Base-by-base conservation (phyloP, 2,888 invertebrate species). In the Scaptomyza caliginosa region DNA sequence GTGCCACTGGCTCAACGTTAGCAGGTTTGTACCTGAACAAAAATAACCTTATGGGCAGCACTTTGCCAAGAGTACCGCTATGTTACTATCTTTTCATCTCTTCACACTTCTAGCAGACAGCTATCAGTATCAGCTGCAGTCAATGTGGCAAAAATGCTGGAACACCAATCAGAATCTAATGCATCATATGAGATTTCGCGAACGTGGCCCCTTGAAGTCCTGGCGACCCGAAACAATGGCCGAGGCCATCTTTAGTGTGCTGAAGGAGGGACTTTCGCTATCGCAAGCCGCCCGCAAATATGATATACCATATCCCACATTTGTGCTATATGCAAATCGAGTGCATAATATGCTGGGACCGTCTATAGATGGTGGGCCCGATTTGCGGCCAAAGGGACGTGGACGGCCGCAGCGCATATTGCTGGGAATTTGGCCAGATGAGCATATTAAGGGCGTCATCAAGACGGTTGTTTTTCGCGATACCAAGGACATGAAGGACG, bases 71-170 rank as follows among this genome's bases (percentile, higher is more conserved):
- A 38, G 32, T 65, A 23, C 40, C 19, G 40, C 48, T 38, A 17
- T 42, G 23, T 43, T 54, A 13, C 30, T 49, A 36, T 49, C n/a
- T 54, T 50, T 40, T 38, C 5, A 19, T 11, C 23, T 26, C 17
- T 42, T 59, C 40, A 48, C 28, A 36, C 48, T 67, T 74, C 65
- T 77, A 89, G 89, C 95, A 95, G 97, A 97, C 94, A 97, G 96
- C 93, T 97, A 97, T 94, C 97, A 97, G 92, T 97, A 97, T 92
- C 97, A 97, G 92, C 93, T 97, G 91, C 97, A 97, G 92, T 96
- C 96, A 60, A 96, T 97, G 95, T 97, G 97, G 97, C 97, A 97
- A 92, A 97, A 97, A 92, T 97, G 97, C 92, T 97, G 97, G 97
- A 97, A 96, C 92, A 97, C 96, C 78, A 97, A 96, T 92, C 97